A percentile compares a stretch with the other conserved stretches of the same genome.
phyloP scores from a whole-genome alignment of 2,888 invertebrate species.

The Belgica antarctica region DNA sequence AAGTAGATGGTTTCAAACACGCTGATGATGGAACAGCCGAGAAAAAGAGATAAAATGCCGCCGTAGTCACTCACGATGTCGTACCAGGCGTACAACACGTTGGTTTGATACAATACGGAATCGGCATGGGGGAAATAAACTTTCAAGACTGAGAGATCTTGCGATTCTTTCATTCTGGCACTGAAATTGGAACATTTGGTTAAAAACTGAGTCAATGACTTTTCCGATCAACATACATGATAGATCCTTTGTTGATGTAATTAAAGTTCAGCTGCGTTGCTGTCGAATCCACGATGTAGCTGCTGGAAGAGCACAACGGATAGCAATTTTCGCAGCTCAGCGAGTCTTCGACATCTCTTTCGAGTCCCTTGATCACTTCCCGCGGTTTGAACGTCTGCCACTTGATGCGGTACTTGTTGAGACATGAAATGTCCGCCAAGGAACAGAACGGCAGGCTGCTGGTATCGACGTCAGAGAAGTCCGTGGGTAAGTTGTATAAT shows the following conservation, averaged over 20 bases:
- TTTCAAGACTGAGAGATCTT: slow-evolving; percentile 45
- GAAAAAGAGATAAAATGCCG: slow-evolving; percentile 46
- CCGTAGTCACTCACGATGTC: slow-evolving; percentile 59
- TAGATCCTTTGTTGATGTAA: slow-evolving; percentile 18
- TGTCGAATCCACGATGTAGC: slow-evolving; percentile 54
- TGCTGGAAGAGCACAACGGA: slow-evolving; percentile 57
- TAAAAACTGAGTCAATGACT: neutral
- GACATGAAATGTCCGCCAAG: slow-evolving; percentile 50
- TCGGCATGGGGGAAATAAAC: slow-evolving; percentile 47
- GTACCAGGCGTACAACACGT: slow-evolving; percentile 60
- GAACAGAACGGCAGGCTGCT: slow-evolving; percentile 49
- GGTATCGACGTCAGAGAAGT: slow-evolving; percentile 43
- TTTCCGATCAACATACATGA: neutral
- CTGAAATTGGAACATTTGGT: neutral
- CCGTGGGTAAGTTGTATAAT: slow-evolving; percentile 57
- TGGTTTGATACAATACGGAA: slow-evolving; percentile 57
- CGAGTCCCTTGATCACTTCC: slow-evolving; percentile 49
- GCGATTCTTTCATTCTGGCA: slow-evolving; percentile 30
- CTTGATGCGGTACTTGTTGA: slow-evolving; percentile 49
- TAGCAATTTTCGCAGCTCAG: slow-evolving; percentile 57
- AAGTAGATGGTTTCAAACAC: slow-evolving; percentile 60
- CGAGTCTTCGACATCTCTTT: slow-evolving; percentile 56
- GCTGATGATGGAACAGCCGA: slow-evolving; percentile 60
- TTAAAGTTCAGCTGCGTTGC: slow-evolving; percentile 33
- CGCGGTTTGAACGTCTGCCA: slow-evolving; percentile 46